Evolutionary conservation across 2,113 vertebrate genomes (phyloP).

Genomic region (Camelus dromedarius): DNA sequence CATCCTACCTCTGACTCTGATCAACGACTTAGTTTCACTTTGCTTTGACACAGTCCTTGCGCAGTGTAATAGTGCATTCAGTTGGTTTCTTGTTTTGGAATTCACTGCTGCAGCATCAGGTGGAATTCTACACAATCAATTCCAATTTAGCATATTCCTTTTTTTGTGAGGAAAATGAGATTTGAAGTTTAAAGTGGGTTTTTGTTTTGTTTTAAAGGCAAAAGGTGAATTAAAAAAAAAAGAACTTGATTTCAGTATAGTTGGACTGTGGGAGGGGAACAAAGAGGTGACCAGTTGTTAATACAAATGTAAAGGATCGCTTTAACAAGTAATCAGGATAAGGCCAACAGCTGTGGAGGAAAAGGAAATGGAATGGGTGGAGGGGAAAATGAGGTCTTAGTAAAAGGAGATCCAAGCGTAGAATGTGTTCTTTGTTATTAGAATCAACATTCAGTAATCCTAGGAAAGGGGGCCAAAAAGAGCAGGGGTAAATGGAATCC

Average conservation of each 20-base stretch:
- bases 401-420: slow-evolving; percentile 65
- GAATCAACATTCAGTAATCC: slow-evolving; percentile 74
- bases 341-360: slow-evolving; percentile 76
- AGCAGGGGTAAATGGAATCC: slow-evolving; percentile 32
- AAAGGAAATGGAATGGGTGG: slow-evolving; percentile 68
- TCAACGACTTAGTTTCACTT: slow-evolving; percentile 50
- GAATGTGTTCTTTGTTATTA: slow-evolving; percentile 78
- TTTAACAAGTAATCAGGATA: slow-evolving; percentile 71
- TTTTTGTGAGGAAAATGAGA: slow-evolving; percentile 53
- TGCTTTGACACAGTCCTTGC: slow-evolving; percentile 12
- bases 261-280: not conserved
- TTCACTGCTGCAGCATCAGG: slow-evolving; percentile 24
- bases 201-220: slow-evolving; percentile 56
- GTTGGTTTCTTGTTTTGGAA: slow-evolving; percentile 60
- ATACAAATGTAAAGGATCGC: slow-evolving; percentile 74
- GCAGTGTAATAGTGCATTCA: slow-evolving; percentile 2
- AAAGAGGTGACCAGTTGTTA: slow-evolving; percentile 70
- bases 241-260: not conserved
- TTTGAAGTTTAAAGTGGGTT: slow-evolving; percentile 28
- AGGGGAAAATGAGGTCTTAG: slow-evolving; percentile 58
- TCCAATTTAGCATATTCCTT: slow-evolving; percentile 29
- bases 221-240: not conserved
- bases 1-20: not conserved
- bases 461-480: slow-evolving; percentile 46
- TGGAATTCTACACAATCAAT: slow-evolving; percentile 57